A percentile compares a stretch with the other conserved stretches of the same genome.
phyloP scores from a whole-genome alignment of 2,113 vertebrate species.

The Tachysurus vachellii region DNA sequence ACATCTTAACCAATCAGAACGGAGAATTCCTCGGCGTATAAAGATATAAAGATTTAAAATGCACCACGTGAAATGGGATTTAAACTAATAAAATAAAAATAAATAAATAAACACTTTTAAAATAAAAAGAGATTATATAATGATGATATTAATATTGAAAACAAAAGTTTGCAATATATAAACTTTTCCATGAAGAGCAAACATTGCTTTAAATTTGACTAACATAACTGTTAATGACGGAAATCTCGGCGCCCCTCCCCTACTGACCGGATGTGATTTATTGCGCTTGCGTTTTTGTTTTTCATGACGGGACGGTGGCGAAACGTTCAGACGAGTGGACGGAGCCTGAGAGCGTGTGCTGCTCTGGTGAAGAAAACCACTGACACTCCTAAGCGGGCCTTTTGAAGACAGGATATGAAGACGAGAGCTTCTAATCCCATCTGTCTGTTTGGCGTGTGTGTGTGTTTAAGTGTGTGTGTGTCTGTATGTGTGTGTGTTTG shows the following conservation, averaged over 20 bases:
- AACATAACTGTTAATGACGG: neutral
- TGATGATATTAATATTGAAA: neutral
- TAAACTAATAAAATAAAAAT: too few species aligned
- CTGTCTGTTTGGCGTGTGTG: neutral
- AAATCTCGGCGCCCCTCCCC: neutral
- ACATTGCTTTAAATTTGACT: too few species aligned
- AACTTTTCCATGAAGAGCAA: neutral
- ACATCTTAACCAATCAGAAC: neutral
- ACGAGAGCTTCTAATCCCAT: conserved; percentile 19
- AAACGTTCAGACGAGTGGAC: too few species aligned
- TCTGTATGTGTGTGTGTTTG: neutral
- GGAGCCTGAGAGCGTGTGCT: neutral
- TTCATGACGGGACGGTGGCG: neutral
- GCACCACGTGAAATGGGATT: too few species aligned
- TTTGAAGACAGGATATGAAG: conserved; percentile 25
- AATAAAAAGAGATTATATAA: accelerated
- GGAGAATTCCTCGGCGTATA: too few species aligned
- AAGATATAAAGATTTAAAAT: too few species aligned
- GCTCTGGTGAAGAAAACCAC: neutral
- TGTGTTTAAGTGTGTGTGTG: conserved; percentile 1
- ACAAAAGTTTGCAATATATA: neutral
- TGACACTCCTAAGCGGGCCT: conserved; percentile 9
- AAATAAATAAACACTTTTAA: too few species aligned
- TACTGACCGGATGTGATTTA: neutral
- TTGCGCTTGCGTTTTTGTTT: neutral